Evolutionary conservation across 2,888 invertebrate species (phyloP), one percentile per base, ranked within the genome.

Genomic region (Poecilus cupreus): DNA sequence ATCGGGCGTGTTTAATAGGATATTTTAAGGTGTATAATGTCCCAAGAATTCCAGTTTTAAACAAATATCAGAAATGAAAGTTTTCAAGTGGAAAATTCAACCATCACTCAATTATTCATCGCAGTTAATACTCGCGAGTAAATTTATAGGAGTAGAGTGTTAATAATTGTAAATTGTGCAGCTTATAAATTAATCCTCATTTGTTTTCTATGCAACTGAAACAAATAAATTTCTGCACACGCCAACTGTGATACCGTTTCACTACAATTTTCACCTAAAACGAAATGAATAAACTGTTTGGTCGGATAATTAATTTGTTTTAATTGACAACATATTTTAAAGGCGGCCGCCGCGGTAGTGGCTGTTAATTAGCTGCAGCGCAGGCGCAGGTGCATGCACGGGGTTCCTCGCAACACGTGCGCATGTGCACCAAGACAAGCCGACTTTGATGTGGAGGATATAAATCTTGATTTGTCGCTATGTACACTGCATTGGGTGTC

Each of bases 281-380:
- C 32, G 22, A 72, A 54, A 80, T 80, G 39, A 57, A 80, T 80
- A 72, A 80, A 80, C 72, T 72, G 72, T 80, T 72, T 80, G 16
- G 20, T 26, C 10, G 54, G 70, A 80, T 80, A 80, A 80, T 80
- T 80, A 80, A 80, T 80, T 72, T 54, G 57, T 57, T 70, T 80
- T 80, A 80, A 80, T 80, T 80, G 80, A 80, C 80, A 80, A 78
- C 72, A 72, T 80, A 72, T 72, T 46, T 80, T 68, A 68, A 70
- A 75, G 13, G 72, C 46, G 22, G 46, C 46, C 46, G 72, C 43
- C 46, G 22, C 46, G 0, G 51, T 43, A 26, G 57, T 46, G 46
- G 72, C n/a, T 72, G 43, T 72, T 72, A 72, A 72, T 72, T 72
- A 46, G 72, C 22, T 16, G 11, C 32, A 18, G 68, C 20, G 18